Conservation (phyloP, 2,113 vertebrate species). For the Zapornia atra region DNA sequence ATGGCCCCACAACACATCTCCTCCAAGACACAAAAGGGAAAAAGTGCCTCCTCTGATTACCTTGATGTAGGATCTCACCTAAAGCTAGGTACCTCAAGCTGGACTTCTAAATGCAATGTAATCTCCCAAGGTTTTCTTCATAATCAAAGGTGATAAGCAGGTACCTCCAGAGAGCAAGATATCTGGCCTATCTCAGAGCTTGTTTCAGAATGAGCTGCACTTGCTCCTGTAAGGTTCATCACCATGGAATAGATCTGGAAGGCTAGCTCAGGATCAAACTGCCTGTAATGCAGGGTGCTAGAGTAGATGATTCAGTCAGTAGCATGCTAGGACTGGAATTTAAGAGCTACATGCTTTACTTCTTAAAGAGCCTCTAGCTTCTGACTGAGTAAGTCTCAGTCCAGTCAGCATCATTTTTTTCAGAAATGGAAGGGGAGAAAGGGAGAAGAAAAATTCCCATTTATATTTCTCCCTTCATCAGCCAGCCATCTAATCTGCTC, state of each 20-base stretch:
- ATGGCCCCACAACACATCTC: neutral
- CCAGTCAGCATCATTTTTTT: neutral
- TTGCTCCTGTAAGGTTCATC: neutral
- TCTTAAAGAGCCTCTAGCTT: neutral
- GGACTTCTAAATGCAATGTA: neutral
- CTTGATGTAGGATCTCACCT: neutral
- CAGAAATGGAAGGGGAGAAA: neutral
- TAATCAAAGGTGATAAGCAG: neutral
- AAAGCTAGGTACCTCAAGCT: neutral
- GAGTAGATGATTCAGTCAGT: neutral
- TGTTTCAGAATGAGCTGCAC: neutral
- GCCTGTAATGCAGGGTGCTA: neutral
- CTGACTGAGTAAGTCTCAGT: neutral
- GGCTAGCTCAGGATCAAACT: neutral
- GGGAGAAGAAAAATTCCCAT: neutral
- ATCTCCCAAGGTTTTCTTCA: neutral
- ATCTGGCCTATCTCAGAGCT: neutral
- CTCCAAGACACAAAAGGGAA: neutral
- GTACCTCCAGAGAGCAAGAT: neutral
- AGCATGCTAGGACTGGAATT: neutral
- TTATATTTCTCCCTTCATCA: neutral
- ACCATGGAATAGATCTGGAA: neutral
- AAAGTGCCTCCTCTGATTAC: rapidly evolving
- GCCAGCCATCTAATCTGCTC: neutral
- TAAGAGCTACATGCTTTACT: neutral